phyloP scores from a whole-genome alignment of 2,888 invertebrate genomes.

The Hydrotaea diabolus region DNA sequence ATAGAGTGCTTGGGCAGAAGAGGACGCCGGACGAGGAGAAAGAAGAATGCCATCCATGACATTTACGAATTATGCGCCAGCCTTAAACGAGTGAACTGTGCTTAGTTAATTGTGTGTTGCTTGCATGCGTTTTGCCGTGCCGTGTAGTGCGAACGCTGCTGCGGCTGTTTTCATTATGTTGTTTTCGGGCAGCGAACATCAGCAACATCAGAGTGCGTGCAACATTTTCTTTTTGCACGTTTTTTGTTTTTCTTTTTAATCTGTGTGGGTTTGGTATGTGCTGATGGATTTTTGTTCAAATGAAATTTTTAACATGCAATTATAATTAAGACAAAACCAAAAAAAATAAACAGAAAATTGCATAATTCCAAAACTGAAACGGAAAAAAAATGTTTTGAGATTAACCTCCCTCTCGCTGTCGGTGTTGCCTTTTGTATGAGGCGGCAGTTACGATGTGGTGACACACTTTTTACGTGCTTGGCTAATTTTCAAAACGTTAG shows the following conservation, averaged over 20 bases:
- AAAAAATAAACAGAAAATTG: slow-evolving; percentile 25
- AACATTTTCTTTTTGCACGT: no score
- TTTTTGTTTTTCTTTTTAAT: no score
- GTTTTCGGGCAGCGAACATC: no score
- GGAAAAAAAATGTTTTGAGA: neutral
- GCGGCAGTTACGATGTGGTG: slow-evolving; percentile 41
- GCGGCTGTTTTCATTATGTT: no score
- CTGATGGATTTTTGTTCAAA: slow-evolving; percentile 59
- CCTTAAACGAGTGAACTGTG: slow-evolving; percentile 10
- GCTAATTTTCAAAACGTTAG: no score
- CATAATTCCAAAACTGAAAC: slow-evolving; percentile 43
- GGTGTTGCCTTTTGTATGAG: no score
- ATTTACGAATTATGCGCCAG: no score
- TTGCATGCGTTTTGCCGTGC: slow-evolving; percentile 10
- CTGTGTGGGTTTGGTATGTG: slow-evolving; percentile 66
- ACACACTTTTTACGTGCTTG: slow-evolving; percentile 34
- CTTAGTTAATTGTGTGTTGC: slow-evolving; percentile 31
- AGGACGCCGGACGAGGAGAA: no score
- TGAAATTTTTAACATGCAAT: slow-evolving; percentile 64
- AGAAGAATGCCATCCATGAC: no score
- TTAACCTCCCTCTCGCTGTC: no score
- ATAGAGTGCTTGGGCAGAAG: no score
- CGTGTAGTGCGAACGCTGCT: slow-evolving; percentile 3
- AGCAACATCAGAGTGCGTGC: no score
- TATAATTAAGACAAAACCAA: slow-evolving; percentile 64